Evolutionary conservation across 2,888 invertebrate species (phyloP).

Genomic region (Cylloceria caligata): DNA sequence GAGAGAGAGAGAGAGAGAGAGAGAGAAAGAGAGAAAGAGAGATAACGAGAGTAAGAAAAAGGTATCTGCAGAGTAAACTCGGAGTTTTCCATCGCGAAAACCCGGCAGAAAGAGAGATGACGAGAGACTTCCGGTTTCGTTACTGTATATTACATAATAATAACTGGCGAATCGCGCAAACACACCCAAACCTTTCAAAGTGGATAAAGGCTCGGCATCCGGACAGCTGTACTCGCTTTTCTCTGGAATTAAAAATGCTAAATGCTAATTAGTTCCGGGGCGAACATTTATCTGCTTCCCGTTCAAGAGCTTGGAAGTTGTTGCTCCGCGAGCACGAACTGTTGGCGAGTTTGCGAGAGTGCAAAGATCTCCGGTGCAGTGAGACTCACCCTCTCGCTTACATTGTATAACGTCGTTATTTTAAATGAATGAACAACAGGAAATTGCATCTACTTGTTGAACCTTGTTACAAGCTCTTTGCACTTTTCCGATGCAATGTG

Average conservation of each 20-base stretch:
- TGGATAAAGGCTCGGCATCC: conserved; percentile 60
- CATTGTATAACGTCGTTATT: conserved; percentile 76
- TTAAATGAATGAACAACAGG: conserved; percentile 82
- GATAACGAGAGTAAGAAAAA: conserved; percentile 64
- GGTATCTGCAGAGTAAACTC: conserved; percentile 7
- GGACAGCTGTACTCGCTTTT: conserved; percentile 73
- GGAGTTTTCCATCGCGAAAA: conserved; percentile 37
- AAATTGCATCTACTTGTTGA: conserved; percentile 80
- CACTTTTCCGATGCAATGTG: conserved; percentile 42
- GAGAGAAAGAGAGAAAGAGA: conserved; percentile 46
- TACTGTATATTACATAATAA: conserved; percentile 61
- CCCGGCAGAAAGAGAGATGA: conserved; percentile 50
- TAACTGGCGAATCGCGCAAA: conserved; percentile 52
- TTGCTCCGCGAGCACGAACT: conserved; percentile 38
- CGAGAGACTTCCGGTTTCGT: conserved; percentile 63
- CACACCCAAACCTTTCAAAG: conserved; percentile 52
- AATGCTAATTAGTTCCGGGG: conserved; percentile 83
- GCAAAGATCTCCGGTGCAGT: conserved; percentile 38
- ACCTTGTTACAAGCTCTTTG: conserved; percentile 67
- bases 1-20: conserved; percentile 28
- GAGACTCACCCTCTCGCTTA: conserved; percentile 33
- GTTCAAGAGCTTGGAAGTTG: conserved; percentile 56
- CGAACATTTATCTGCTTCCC: conserved; percentile 75
- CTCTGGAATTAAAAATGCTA: conserved; percentile 82
- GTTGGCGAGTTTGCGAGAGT: conserved; percentile 49